A percentile compares a stretch with the other conserved stretches of the same genome.
Evolutionary conservation across 2,888 invertebrate genomes (phyloP).

Genomic region (Tetanocera ferruginea): DNA sequence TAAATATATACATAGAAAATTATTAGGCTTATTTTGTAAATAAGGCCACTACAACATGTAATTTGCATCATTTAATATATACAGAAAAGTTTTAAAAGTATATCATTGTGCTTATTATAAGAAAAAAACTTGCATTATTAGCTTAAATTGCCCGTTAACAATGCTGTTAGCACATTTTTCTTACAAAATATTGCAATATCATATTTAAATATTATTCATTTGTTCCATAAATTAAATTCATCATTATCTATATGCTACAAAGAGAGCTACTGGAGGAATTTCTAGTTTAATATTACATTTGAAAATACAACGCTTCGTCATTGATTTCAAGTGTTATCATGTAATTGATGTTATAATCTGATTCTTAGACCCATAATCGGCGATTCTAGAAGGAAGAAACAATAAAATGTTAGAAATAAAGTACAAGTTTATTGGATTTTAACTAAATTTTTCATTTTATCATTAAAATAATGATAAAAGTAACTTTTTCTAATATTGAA

Average conservation of each 20-base stretch:
- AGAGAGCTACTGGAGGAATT: slow-evolving; percentile 22
- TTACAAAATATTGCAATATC: neutral
- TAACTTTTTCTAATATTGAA: neutral
- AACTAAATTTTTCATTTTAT: neutral
- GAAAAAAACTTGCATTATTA: neutral
- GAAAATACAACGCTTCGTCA: neutral
- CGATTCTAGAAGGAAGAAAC: slow-evolving; percentile 69
- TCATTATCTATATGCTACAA: neutral
- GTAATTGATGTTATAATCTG: slow-evolving; percentile 73
- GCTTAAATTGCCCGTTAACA: neutral
- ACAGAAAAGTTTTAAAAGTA: neutral
- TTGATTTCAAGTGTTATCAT: slow-evolving; percentile 54
- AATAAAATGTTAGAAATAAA: slow-evolving; percentile 2
- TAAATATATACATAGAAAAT: neutral
- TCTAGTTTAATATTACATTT: neutral
- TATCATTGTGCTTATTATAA: neutral
- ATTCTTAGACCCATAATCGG: slow-evolving; percentile 75
- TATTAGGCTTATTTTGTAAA: slow-evolving; percentile 28
- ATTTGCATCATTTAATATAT: neutral
- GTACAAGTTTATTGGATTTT: neutral
- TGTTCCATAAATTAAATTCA: no score
- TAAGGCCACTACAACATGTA: slow-evolving; percentile 21
- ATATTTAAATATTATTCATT: neutral
- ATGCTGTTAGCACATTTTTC: neutral
- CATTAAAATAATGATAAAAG: neutral